A percentile compares a stretch with the other conserved stretches of the same genome.
Evolutionary conservation across 2,888 invertebrate species (phyloP).

Genomic region (Phyllotreta striolata): DNA sequence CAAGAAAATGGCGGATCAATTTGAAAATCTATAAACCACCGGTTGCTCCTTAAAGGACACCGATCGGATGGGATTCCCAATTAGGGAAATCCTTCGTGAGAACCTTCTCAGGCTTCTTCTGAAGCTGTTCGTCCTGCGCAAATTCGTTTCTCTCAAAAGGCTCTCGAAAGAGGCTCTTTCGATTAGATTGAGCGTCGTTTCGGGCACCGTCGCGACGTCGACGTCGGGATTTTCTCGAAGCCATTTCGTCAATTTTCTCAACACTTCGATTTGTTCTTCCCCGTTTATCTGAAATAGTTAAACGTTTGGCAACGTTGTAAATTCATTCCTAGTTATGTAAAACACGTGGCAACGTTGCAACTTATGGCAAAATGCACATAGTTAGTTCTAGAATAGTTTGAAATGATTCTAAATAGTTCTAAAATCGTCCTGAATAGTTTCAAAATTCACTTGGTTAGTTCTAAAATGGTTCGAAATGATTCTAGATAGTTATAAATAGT

Average conservation of each 20-base stretch:
- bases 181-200: conserved; percentile 53
- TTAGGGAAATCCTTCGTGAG: too few species aligned
- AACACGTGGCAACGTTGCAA: too few species aligned
- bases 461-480: too few species aligned
- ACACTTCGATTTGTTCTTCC: conserved; percentile 51
- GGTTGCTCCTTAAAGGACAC: conserved; percentile 54
- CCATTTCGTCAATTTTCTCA: conserved; percentile 52
- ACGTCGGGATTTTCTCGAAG: too few species aligned
- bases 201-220: conserved; percentile 51
- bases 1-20: neutral
- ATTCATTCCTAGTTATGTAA: too few species aligned
- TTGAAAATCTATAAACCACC: conserved; percentile 49
- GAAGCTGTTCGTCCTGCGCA: conserved; percentile 51
- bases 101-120: conserved; percentile 52
- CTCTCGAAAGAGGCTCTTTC: too few species aligned
- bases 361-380: too few species aligned
- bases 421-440: too few species aligned
- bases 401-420: too few species aligned
- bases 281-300: conserved; percentile 59
- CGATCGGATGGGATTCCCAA: conserved; percentile 48
- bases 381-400: too few species aligned
- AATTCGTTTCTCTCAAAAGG: conserved; percentile 46
- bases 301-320: conserved; percentile 55
- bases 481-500: too few species aligned
- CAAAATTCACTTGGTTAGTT: too few species aligned